Conservation (phyloP, 2,113 vertebrate species). For the Anhinga rufa region DNA sequence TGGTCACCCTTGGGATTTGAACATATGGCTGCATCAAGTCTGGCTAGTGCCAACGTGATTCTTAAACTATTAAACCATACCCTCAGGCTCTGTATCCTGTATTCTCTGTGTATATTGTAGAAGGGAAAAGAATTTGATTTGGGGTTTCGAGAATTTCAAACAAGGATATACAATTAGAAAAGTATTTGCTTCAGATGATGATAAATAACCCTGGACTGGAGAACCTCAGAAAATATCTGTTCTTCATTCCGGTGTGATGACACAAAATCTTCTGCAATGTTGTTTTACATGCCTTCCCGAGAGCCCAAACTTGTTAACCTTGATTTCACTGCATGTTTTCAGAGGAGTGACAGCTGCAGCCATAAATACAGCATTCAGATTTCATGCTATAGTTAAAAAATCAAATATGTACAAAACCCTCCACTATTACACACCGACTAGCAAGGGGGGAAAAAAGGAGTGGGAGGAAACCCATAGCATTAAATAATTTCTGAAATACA, state of each 20-base stretch:
- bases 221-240: background rate
- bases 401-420: background rate
- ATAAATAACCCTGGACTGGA: background rate
- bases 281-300: background rate
- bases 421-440: background rate
- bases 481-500: background rate
- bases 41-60: background rate
- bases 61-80: background rate
- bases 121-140: background rate
- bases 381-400: background rate
- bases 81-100: background rate
- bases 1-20: background rate
- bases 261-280: background rate
- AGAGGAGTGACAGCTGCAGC: slow-evolving; percentile 20
- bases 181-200: background rate
- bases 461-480: background rate
- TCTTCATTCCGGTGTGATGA: background rate
- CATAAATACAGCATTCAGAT: slow-evolving; percentile 4
- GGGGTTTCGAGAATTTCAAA: background rate
- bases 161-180: background rate
- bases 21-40: background rate
- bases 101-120: background rate
- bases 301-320: slow-evolving; percentile 33
- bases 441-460: background rate
- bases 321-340: slow-evolving; percentile 12